phyloP scores from a whole-genome alignment of 53 echinoderm and acorn worm species.

The Stichopus horrens region DNA sequence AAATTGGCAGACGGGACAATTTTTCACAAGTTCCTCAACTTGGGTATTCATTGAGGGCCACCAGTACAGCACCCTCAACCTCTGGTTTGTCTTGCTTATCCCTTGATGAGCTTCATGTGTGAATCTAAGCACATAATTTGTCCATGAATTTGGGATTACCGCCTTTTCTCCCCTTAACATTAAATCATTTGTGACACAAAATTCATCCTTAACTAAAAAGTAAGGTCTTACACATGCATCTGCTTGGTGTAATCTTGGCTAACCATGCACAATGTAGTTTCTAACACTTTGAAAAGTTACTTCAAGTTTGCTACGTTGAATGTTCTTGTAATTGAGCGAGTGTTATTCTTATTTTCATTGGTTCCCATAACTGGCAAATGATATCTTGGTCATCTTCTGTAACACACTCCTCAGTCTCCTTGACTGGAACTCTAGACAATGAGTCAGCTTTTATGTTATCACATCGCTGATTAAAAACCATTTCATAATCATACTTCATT shows the following conservation, averaged over 20 bases:
- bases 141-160: constrained; percentile 33
- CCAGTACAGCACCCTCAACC: constrained; percentile 56
- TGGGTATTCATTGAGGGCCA: constrained; percentile 54
- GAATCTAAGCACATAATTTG: neutral
- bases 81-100: constrained; percentile 49
- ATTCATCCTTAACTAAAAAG: constrained; percentile 49
- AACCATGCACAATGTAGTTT: constrained; percentile 25
- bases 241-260: constrained; percentile 21
- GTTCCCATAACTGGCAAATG: constrained; percentile 23
- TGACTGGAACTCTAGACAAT: constrained; percentile 33
- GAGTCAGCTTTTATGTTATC: constrained; percentile 52
- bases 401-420: too few relatives aligned
- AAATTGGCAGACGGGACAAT: constrained; percentile 39
- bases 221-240: constrained; percentile 24
- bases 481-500: constrained; percentile 55
- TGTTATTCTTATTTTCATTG: constrained; percentile 15
- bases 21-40: constrained; percentile 40
- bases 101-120: constrained; percentile 15
- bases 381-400: too few relatives aligned
- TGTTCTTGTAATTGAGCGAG: neutral
- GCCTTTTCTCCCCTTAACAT: constrained; percentile 47
- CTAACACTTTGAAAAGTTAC: constrained; percentile 8
- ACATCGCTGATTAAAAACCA: constrained; percentile 44
- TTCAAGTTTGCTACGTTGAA: constrained; percentile 5
- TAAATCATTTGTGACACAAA: constrained; percentile 35